A percentile compares a stretch with the other conserved stretches of the same genome.
Evolutionary conservation across 2,888 invertebrate species (phyloP).

Genomic region (Lissocephala sabroskyi): DNA sequence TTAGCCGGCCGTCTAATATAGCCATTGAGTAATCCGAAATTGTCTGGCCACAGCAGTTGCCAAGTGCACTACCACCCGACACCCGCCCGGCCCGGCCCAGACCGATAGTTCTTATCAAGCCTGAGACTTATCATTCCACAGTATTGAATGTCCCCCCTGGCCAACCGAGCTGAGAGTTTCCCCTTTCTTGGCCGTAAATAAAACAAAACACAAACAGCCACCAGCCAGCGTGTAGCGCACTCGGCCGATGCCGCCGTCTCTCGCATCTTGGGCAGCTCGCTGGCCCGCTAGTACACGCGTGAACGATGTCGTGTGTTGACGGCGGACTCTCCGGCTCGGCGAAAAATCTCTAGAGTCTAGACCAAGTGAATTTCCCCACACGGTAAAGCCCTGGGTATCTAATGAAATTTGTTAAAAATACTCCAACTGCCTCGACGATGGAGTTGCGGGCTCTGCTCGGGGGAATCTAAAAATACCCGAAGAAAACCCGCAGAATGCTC

Average conservation of each 20-base stretch:
- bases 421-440: too few species aligned
- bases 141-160: too few species aligned
- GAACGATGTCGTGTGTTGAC: constrained; percentile 64
- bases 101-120: not conserved
- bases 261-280: not conserved
- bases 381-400: too few species aligned
- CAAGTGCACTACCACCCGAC: constrained; percentile 13
- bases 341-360: not conserved
- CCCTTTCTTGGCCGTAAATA: too few species aligned
- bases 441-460: too few species aligned
- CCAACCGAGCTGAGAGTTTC: too few species aligned
- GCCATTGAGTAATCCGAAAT: constrained; percentile 42
- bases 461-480: too few species aligned
- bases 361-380: too few species aligned
- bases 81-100: not conserved
- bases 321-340: constrained; percentile 21
- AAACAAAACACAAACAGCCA: not conserved
- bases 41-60: constrained; percentile 14
- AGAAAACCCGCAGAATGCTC: too few species aligned
- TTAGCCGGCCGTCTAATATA: constrained; percentile 20
- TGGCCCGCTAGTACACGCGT: constrained; percentile 42
- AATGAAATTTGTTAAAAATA: too few species aligned
- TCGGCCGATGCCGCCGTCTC: not conserved
- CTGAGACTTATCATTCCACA: not conserved
- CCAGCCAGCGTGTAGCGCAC: constrained; percentile 1